phyloP scores from a whole-genome alignment of 2,888 invertebrate species.

The Patella depressa region DNA sequence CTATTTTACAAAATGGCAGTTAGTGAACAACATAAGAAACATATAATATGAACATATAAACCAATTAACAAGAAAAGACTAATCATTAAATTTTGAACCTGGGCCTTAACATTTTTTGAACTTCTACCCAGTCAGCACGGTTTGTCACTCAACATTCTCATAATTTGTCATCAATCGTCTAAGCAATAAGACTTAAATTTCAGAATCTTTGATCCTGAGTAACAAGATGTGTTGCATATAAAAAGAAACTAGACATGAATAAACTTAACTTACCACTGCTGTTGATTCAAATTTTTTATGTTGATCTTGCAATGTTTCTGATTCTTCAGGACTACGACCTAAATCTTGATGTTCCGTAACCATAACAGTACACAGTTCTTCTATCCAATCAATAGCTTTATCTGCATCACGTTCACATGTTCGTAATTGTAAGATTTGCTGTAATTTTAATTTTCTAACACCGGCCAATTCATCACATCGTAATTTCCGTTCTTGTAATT shows the following conservation, averaged over 20 bases:
- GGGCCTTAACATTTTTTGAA: no score
- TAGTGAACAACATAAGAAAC: no score
- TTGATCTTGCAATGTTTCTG: conserved; percentile 82
- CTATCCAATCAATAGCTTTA: conserved; percentile 84
- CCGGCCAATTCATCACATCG: conserved; percentile 80
- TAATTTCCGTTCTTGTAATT: conserved; percentile 80
- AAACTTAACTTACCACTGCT: conserved; percentile 77
- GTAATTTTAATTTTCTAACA: conserved; percentile 82
- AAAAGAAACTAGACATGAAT: not conserved
- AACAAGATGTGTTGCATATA: no score
- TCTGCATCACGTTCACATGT: conserved; percentile 83
- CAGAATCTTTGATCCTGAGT: no score
- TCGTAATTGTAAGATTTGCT: conserved; percentile 82
- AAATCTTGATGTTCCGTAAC: conserved; percentile 80
- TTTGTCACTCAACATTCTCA: no score
- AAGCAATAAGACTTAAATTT: no score
- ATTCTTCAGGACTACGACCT: conserved; percentile 82
- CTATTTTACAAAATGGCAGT: no score
- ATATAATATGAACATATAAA: no score
- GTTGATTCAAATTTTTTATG: conserved; percentile 84
- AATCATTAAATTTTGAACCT: no score
- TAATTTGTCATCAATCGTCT: no score
- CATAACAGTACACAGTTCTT: conserved; percentile 82
- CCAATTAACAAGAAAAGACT: no score
- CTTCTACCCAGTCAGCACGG: no score